Conservation (phyloP, 1,140 invertebrate species). For the Drosophila saltans region DNA sequence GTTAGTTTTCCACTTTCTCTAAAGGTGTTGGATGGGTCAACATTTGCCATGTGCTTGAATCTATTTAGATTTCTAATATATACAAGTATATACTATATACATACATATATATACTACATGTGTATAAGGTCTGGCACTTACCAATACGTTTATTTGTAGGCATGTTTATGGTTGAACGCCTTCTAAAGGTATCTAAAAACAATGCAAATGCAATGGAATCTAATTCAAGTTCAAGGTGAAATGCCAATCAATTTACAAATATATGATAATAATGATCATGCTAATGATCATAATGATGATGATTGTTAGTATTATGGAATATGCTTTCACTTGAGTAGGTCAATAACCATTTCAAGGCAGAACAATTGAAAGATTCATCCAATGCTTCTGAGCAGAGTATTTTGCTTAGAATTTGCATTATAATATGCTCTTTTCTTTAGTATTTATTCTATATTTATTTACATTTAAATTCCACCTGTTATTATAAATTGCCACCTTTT, state of each 20-base stretch:
- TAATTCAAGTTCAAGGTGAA: conserved; percentile 78
- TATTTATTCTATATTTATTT: too few relatives aligned
- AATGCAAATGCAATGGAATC: conserved; percentile 60
- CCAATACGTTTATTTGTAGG: too few relatives aligned
- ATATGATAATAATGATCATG: neutral
- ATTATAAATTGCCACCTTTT: too few relatives aligned
- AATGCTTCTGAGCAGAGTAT: too few relatives aligned
- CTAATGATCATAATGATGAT: conserved; percentile 33
- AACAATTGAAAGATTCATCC: too few relatives aligned
- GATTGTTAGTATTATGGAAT: conserved; percentile 60
- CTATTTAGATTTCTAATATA: neutral
- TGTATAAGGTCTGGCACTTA: conserved; percentile 4
- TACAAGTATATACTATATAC: neutral
- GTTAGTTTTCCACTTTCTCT: neutral
- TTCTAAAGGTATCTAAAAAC: conserved; percentile 45
- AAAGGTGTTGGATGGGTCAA: conserved; percentile 4
- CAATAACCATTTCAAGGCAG: conserved; percentile 46
- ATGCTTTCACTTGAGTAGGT: conserved; percentile 20
- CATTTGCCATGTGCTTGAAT: neutral
- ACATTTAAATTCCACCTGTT: too few relatives aligned
- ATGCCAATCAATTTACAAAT: conserved; percentile 20
- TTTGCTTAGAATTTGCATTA: too few relatives aligned
- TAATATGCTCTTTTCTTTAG: too few relatives aligned
- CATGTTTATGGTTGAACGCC: neutral
- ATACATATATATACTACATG: neutral